These are phyloP conservation scores for Ceyx melanurus DNA, from an alignment of 2,113 vertebrate genomes.

Conservation along the genomic window DNA sequence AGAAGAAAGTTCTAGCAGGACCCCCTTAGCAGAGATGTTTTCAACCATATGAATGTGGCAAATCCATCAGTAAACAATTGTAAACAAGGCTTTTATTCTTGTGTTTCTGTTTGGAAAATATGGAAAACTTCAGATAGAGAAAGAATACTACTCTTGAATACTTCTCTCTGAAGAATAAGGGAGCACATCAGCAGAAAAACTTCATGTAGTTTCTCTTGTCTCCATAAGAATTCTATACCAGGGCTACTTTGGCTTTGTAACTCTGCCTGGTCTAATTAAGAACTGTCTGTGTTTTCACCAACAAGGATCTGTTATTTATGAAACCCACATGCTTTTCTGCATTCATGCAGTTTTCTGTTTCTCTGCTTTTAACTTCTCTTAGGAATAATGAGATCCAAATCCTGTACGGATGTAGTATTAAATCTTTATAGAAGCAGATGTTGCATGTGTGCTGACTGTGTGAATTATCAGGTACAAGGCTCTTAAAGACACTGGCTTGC, in stretches of 20 bases:
- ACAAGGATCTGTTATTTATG: neutral
- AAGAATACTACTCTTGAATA: too few relatives aligned
- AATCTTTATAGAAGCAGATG: slow-evolving; percentile 38
- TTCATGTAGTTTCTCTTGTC: neutral
- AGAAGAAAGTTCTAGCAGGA: neutral
- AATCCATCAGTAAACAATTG: neutral
- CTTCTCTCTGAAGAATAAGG: too few relatives aligned
- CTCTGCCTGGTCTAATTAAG: neutral
- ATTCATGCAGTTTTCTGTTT: neutral
- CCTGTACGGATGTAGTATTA: neutral
- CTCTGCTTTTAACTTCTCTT: neutral
- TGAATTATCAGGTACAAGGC: slow-evolving; percentile 11
- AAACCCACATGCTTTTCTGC: slow-evolving; percentile 10
- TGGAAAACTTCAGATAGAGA: neutral
- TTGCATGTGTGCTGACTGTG: neutral
- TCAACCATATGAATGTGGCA: neutral
- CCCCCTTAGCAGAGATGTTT: neutral
- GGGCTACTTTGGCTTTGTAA: neutral
- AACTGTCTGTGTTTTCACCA: neutral
- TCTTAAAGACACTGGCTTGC: neutral
- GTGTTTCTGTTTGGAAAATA: neutral
- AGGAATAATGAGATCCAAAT: neutral
- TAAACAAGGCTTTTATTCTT: neutral
- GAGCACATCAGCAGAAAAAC: neutral
- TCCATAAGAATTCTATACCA: neutral